Base-by-base conservation (phyloP, 2,888 invertebrate genomes). In the Leptinotarsa rubiginosa region DNA sequence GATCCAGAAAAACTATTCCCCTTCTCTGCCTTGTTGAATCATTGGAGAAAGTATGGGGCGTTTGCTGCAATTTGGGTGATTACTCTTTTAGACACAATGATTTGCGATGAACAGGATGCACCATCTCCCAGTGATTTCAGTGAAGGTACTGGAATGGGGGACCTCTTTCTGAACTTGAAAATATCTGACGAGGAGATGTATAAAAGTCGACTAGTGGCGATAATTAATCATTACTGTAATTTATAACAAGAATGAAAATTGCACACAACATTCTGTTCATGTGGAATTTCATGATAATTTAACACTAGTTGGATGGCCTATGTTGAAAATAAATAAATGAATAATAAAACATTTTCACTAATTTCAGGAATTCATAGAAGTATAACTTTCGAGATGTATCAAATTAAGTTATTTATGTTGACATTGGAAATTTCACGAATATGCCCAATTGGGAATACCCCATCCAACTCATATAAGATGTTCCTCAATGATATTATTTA, bases 1-100 rank as follows among this genome's bases (percentile, higher is more conserved):
- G 80, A 85, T 76, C 78, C 84, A 0, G 76, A 82, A 2, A 77
- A 74, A 41, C 25, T 86, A 16, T 86, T 85, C 77, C 82, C 87
- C 0, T 83, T 75, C 25, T 77, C 79, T 15, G 77, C 67, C 18
- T 77, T 86, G 25, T 47, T 77, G 47, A 69, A 78, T 31, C 86
- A 87, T 69, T 80, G 86, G 75, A 74, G 79, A 22, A 82, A 79
- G 70, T 85, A 83, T 74, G 80, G 82, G 13, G 10, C 41, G 41
- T 52, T 54, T 12, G n/a, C 41, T 18, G 25, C 54, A 4, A 68
- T 68, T 10, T 68, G 31, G 18, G 31, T 54, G 52, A 18, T 68
- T 52, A 25, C 52, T 18, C 12, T 54, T 12, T 47, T 68, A 20
- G 54, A 68, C 31, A 68, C 68, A 13, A 54, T 68, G 54, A 54